These are phyloP conservation scores for Capitella teleta DNA, from an alignment of 1,140 invertebrate genomes.

Conservation along the genomic window DNA sequence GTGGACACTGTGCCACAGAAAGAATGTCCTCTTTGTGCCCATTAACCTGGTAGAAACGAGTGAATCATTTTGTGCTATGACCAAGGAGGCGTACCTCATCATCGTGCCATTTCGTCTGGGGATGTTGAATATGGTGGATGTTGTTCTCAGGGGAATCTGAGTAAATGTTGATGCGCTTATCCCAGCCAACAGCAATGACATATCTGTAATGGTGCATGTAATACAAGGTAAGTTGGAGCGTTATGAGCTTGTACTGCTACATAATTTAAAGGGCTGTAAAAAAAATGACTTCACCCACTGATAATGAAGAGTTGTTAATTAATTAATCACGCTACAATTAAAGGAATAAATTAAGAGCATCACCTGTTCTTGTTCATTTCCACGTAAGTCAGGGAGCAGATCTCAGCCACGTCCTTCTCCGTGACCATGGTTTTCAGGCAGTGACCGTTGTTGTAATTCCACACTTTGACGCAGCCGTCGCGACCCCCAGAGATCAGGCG, in stretches of 20 bases:
- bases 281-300: no score
- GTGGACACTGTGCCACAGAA: constrained; percentile 31
- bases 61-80: not conserved
- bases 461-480: constrained; percentile 39
- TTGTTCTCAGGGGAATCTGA: constrained; percentile 28
- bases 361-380: constrained; percentile 41
- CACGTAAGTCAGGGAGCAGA: constrained; percentile 37
- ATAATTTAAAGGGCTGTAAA: no score
- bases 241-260: no score
- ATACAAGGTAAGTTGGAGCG: no score
- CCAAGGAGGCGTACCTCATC: constrained; percentile 25
- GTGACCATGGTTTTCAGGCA: constrained; percentile 31
- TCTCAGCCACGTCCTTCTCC: constrained; percentile 30
- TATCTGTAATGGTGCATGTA: no score
- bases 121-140: constrained; percentile 30
- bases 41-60: constrained; percentile 20
- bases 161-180: constrained; percentile 41
- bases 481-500: constrained; percentile 39
- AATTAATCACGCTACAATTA: no score
- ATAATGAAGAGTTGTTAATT: no score
- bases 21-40: constrained; percentile 42
- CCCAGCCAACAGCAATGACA: constrained; percentile 42
- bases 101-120: constrained; percentile 35
- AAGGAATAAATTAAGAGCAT: no score
- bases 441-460: constrained; percentile 45